Evolutionary conservation across 2,888 invertebrate genomes (phyloP), one percentile per base, ranked within the genome.

Genomic region (Tetropium fuscum): DNA sequence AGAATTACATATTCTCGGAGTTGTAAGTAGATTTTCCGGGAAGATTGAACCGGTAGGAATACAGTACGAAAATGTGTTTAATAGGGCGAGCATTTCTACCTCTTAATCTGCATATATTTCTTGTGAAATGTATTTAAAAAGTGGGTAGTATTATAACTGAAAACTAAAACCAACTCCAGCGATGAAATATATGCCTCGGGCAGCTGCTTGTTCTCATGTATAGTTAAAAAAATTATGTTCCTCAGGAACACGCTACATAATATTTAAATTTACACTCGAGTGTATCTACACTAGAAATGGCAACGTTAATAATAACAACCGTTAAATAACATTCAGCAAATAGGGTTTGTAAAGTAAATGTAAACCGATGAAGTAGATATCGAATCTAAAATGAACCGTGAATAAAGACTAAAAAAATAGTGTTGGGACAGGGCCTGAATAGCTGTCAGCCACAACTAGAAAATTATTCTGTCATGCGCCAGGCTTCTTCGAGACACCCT

Each of bases 31-130:
- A 43, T 34, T 25, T 32, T 32, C 38, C 45, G 44, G 13, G 36
- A 18, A 30, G 36, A 54, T 43, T 44, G 36, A 49, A 38, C 22
- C 18, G 36, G 8, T 10, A 20, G 22, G 18, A 51, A 10, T 41
- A 47, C 32, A n/a, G 10, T 44, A 54, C 34, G 44, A 36, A 44
- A 44, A 54, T 54, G 44, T 44, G 44, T 54, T 44, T 44, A 54
- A 54, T 44, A 54, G 44, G 54, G 27, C 36, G 43, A 44, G 44
- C 54, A 54, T 27, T 54, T 54, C 30, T 54, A 54, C 54, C 15
- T 54, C 44, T 54, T 54, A 54, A 54, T 54, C 54, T 27, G 44
- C 22, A 54, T 54, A 54, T 53, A 54, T 53, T 49, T 51, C 54
- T 54, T 36, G 34, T 10, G 54, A 40, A 44, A 44, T 22, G 44